Base-by-base conservation (phyloP, 2,797 vertebrate species). In the Loris lydekkerianus region DNA sequence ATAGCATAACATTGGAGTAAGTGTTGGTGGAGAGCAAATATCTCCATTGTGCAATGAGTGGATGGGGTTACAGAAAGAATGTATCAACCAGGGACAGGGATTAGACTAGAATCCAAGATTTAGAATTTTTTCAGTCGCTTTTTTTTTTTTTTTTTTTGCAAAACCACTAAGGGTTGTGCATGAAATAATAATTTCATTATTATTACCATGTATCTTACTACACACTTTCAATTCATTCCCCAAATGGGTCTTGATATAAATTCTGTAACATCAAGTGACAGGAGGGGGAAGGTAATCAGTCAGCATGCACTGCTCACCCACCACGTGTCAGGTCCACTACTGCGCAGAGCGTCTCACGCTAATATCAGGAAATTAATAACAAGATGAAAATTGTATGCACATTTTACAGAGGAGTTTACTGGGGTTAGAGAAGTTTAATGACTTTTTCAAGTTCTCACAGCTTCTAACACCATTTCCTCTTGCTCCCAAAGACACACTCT, bases 81-180 rank as follows among this genome's bases (percentile, higher is more conserved):
- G 7, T 2, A n/a, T 20, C 10, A 27, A 11, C 10, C 11, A 61
- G 17, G 34, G 1, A 10, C 21, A 40, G 0, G 3, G 11, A 15
- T 69, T 23, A 23, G 0, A 67, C 6, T 5, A 67, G 37, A 89
- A 29, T 67, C 7, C 17, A 49, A 75, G 58, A 84, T 40, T 78
- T 7, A 73, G 13, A 37, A 14, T 81, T 81, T 27, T 58, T 87
- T 70, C 46, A 43, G 17, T 58, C 20, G 2, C 15, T 7, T 63
- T 75, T 63, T 37, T 40, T 40, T 40, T 40, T 40, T 46, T 46
- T 46, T 49, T 53, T 53, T 53, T 18, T 34, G 25, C 10, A 53
- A 83, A 70, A 56, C 46, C 25, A 20, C 5, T 82, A 25, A 34
- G 7, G 73, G 34, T 63, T 37, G n/a, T 58, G 46, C 1, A 2